Percentiles rank a stretch among this genome's conserved stretches.
These are phyloP conservation scores for Cherax destructor DNA, from an alignment of 1,140 invertebrate species.

Conservation along the genomic window DNA sequence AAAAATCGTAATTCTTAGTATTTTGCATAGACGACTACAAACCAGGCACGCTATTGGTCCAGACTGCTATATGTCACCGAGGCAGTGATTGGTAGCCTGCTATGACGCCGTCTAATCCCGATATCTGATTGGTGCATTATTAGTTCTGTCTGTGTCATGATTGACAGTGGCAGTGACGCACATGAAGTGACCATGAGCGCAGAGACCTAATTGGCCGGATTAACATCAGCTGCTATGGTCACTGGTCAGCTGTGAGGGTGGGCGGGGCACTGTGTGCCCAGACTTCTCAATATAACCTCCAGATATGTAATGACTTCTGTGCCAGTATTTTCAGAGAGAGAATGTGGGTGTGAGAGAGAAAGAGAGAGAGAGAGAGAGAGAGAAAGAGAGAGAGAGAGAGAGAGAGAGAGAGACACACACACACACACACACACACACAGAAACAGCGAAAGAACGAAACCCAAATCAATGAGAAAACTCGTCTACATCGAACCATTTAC, in stretches of 20 bases:
- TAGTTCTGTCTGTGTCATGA: slow-evolving; percentile 35
- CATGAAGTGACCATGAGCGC: slow-evolving; percentile 28
- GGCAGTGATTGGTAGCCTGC: slow-evolving; percentile 26
- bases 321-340: not conserved
- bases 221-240: slow-evolving; percentile 39
- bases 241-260: slow-evolving; percentile 16
- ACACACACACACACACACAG: too few relatives aligned
- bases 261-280: not conserved
- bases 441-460: too few relatives aligned
- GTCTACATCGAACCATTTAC: too few relatives aligned
- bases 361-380: not conserved
- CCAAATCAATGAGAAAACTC: too few relatives aligned
- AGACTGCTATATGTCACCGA: slow-evolving; percentile 9
- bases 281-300: slow-evolving; percentile 5
- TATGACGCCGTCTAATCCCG: slow-evolving; percentile 36
- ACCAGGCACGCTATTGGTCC: not conserved
- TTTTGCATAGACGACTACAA: not conserved
- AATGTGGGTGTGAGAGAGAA: not conserved
- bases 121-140: slow-evolving; percentile 40
- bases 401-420: not conserved
- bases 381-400: not conserved
- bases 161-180: slow-evolving; percentile 36
- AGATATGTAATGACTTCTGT: not conserved
- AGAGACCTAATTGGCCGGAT: slow-evolving; percentile 41
- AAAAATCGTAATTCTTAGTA: not conserved